Evolutionary conservation across 2,888 invertebrate species (phyloP), one percentile per base, ranked within the genome.

Genomic region (Diarsia rubi): DNA sequence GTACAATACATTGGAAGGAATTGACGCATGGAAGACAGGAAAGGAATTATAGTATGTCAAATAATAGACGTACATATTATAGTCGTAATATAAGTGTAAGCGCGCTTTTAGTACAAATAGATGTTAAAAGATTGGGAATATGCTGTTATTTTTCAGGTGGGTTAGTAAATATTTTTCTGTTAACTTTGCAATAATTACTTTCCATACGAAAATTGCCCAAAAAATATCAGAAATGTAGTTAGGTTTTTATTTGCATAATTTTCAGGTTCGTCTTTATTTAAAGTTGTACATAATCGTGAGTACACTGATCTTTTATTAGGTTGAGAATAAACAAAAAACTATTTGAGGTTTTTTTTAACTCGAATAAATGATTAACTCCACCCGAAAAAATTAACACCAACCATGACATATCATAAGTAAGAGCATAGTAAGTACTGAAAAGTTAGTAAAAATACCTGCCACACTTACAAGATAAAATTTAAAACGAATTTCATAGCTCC

Each of bases 1-100:
- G 95, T 96, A 96, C 95, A 94, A 69, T 74, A 69, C 79, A 90
- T 91, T 94, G 95, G 95, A 96, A 96, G 96, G 95, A 95, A 96
- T 96, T 96, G 96, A 96, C 95, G 74, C 85, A 90, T 95, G 96
- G 96, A 96, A 96, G 96, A 96, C 96, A 88, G 92, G 91, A 94
- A 94, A 92, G 89, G 91, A 93, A 92, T 90, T 84, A 75, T 76
- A 84, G 74, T 76, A 84, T 91, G 83, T 83, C 68, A 88, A 88
- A 88, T 86, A 54, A 74, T 79, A 74, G 24, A 74, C 68, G 67
- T 54, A 47, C 59, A 47, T 37, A 86, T 82, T n/a, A n/a, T n/a
- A 84, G 78, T 85, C 67, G 54, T 54, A 66, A 44, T 66, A 73
- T 69, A 67, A 71, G 44, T 72, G 42, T 64, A 59, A 79, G 76